Conservation (phyloP, 2,888 invertebrate genomes). For the Steromphala cineraria region DNA sequence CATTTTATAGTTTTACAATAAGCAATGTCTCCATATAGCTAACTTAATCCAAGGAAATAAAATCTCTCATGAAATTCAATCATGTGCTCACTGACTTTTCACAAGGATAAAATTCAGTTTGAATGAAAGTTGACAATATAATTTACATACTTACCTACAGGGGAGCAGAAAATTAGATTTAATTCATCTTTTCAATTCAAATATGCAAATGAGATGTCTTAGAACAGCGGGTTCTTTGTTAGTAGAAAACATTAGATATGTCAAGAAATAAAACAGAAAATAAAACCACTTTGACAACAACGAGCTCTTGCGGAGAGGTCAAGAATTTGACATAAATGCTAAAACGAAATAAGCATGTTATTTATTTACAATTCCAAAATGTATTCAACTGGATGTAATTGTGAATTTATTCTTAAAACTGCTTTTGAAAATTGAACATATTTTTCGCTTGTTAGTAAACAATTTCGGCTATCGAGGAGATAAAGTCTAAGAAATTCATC, state of each 20-base stretch:
- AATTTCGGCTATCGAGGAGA: neutral
- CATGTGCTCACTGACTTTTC: no score
- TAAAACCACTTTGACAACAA: neutral
- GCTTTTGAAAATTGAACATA: neutral
- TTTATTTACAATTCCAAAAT: neutral
- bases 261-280: neutral
- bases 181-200: neutral
- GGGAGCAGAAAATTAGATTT: neutral
- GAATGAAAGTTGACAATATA: no score
- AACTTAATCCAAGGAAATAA: no score
- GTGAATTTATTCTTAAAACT: no score
- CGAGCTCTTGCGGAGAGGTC: neutral
- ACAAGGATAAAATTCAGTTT: no score
- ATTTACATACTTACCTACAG: neutral
- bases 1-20: no score
- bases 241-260: neutral
- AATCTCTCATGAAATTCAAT: no score
- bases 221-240: neutral
- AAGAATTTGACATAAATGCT: neutral
- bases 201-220: neutral
- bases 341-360: neutral
- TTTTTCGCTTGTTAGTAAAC: slow-evolving; percentile 1
- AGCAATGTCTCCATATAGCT: no score
- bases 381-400: no score
- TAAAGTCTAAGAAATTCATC: neutral